A percentile compares a stretch with the other conserved stretches of the same genome.
These are phyloP conservation scores for Marmota monax DNA, from an alignment of 2,113 vertebrate species.

Conservation along the genomic window DNA sequence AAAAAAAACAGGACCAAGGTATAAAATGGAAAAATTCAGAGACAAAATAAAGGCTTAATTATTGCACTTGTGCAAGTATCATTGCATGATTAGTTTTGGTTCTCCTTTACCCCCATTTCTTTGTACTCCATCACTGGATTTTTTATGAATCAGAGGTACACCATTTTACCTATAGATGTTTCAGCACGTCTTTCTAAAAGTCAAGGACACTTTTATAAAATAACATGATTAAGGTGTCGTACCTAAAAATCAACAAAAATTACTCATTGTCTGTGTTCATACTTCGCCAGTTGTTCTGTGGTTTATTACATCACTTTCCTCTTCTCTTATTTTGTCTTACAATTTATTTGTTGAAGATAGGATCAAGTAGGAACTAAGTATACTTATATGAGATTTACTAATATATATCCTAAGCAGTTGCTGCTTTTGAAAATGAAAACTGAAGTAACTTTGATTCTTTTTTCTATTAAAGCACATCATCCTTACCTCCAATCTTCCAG, in stretches of 20 bases:
- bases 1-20: not conserved
- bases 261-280: not conserved
- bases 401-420: not conserved
- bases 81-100: not conserved
- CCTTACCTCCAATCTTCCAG: not conserved
- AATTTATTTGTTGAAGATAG: not conserved
- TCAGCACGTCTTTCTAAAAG: not conserved
- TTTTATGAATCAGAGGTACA: not conserved
- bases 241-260: constrained; percentile 14
- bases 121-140: not conserved
- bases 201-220: constrained; percentile 40
- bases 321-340: constrained; percentile 2
- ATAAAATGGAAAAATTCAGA: constrained; percentile 35
- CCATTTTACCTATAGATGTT: constrained; percentile 11
- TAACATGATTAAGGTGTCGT: not conserved
- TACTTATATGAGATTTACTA: not conserved
- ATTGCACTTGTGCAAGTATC: not conserved
- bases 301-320: not conserved
- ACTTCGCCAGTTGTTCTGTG: not conserved
- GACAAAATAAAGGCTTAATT: constrained; percentile 35
- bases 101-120: not conserved
- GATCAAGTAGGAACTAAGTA: not conserved
- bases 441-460: not conserved
- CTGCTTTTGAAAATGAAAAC: constrained; percentile 30
- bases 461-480: not conserved